phyloP scores from a whole-genome alignment of 35 echinoderm and acorn worm species.

The Holothuria glaberrima region DNA sequence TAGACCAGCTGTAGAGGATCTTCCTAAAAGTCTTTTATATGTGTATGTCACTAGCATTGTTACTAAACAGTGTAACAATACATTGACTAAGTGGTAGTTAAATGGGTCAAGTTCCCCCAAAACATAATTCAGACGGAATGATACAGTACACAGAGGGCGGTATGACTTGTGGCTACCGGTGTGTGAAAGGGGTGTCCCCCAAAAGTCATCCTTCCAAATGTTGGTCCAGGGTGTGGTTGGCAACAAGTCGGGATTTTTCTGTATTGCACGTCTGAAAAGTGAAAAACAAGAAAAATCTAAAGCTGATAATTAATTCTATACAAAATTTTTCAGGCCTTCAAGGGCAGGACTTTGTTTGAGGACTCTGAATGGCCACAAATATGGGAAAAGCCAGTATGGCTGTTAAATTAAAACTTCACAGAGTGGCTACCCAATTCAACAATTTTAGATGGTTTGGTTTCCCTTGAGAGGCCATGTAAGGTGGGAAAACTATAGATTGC shows the following conservation, averaged over 20 bases:
- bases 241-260: slow-evolving; percentile 91
- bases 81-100: slow-evolving; percentile 85
- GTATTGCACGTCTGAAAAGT: slow-evolving; percentile 86
- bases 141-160: slow-evolving; percentile 88
- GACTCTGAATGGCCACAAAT: too few relatives aligned
- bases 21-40: slow-evolving; percentile 35
- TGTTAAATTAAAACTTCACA: too few relatives aligned
- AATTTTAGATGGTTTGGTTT: too few relatives aligned
- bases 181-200: slow-evolving; percentile 90
- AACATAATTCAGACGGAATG: slow-evolving; percentile 86
- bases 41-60: slow-evolving; percentile 53
- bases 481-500: too few relatives aligned
- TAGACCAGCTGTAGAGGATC: slow-evolving; percentile 34
- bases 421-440: too few relatives aligned
- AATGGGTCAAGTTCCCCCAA: slow-evolving; percentile 78
- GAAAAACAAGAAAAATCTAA: slow-evolving; percentile 30
- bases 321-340: too few relatives aligned
- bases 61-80: slow-evolving; percentile 71
- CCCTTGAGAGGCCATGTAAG: too few relatives aligned
- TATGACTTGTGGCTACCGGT: slow-evolving; percentile 97
- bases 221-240: slow-evolving; percentile 73
- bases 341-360: too few relatives aligned
- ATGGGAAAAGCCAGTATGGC: too few relatives aligned
- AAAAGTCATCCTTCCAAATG: slow-evolving; percentile 88
- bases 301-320: too few relatives aligned